Percentiles rank a stretch among this genome's conserved stretches.
Conservation (phyloP, 2,888 invertebrate genomes). For the Masnerella sp. region DNA sequence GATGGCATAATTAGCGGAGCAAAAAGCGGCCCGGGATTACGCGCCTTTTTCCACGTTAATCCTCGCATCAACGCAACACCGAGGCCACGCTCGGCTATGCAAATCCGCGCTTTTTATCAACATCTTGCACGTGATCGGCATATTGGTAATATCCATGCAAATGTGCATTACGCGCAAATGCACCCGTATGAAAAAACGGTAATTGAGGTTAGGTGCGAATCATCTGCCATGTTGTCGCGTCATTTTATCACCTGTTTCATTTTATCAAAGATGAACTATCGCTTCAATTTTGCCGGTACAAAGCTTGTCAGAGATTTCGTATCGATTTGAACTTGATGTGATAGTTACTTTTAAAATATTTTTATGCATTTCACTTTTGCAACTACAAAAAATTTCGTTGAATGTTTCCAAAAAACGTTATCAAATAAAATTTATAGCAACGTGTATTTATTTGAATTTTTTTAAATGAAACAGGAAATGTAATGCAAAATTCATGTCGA, state of each 20-base stretch:
- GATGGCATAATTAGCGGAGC: slow-evolving; percentile 3
- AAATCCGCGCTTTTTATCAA: slow-evolving; percentile 30
- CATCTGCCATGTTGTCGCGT: too few species aligned
- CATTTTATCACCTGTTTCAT: too few species aligned
- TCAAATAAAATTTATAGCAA: too few species aligned
- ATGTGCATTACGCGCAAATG: slow-evolving; percentile 16
- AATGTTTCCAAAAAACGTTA: too few species aligned
- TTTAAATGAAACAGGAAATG: too few species aligned
- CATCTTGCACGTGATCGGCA: slow-evolving; percentile 44
- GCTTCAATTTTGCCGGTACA: background rate
- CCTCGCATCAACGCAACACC: slow-evolving; percentile 14
- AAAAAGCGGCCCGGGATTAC: slow-evolving; percentile 12
- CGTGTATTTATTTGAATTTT: too few species aligned
- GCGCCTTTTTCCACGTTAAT: slow-evolving; percentile 23
- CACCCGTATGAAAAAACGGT: slow-evolving; percentile 25
- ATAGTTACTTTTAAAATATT: too few species aligned
- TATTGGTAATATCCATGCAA: slow-evolving; percentile 55
- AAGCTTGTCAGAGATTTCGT: too few species aligned
- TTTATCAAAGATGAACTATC: background rate
- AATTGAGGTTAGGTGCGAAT: slow-evolving; percentile 19
- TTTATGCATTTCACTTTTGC: too few species aligned
- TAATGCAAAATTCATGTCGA: too few species aligned
- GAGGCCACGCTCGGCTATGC: slow-evolving; percentile 25
- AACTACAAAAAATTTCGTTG: too few species aligned
- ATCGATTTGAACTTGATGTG: too few species aligned